Evolutionary conservation across 53 echinoderm and acorn worm genomes (phyloP).

Genomic region (Mesocentrotus franciscanus): DNA sequence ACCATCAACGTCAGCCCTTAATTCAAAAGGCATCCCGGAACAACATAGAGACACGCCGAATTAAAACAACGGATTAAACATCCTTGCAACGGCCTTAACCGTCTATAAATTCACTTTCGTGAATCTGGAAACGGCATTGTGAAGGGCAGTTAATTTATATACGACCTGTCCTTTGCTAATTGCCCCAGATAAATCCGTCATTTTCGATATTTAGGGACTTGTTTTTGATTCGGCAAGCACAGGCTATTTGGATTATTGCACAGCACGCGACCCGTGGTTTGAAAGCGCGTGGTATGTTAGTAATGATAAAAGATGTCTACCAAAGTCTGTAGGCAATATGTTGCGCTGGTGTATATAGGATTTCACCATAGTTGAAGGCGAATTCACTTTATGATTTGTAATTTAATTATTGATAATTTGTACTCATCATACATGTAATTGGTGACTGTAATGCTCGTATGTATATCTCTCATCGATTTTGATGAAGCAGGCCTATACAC

Average conservation of each 20-base stretch:
- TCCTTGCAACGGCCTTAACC: constrained; percentile 35
- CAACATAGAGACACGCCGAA: not conserved
- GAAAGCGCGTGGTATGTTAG: not conserved
- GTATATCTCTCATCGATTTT: not conserved
- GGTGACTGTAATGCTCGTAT: not conserved
- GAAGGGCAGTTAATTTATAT: constrained; percentile 13
- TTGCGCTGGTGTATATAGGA: not conserved
- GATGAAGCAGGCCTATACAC: not conserved
- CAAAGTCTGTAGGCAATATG: not conserved
- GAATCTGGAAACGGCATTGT: not conserved
- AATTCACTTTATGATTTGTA: not conserved
- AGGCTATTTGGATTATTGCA: constrained; percentile 3
- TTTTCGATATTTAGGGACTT: constrained; percentile 9
- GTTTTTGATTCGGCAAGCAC: constrained; percentile 20
- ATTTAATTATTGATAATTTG: not conserved
- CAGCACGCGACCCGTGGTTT: not conserved
- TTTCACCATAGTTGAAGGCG: not conserved
- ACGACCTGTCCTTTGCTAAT: constrained; percentile 17
- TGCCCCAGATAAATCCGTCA: constrained; percentile 59
- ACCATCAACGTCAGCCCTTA: not conserved
- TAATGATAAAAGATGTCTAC: not conserved
- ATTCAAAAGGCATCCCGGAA: not conserved
- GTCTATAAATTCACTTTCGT: not conserved
- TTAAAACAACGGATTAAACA: constrained; percentile 11
- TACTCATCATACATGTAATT: not conserved